Evolutionary conservation across 1,140 invertebrate species (phyloP), one percentile per base, ranked within the genome.

Genomic region (Diprion similis): DNA sequence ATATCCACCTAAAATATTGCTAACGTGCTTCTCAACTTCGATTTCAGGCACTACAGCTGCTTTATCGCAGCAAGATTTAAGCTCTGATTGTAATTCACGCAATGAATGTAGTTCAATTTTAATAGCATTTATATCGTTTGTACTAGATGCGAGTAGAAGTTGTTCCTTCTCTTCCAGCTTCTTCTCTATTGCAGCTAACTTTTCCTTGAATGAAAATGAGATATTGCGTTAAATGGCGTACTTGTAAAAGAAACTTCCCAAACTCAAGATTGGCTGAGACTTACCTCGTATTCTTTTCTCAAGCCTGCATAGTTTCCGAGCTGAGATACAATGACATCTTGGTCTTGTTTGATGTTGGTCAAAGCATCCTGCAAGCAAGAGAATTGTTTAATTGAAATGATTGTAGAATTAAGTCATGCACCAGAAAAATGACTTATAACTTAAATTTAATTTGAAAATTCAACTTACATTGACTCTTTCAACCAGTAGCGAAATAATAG

Each of bases 51-150:
- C 69, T 46, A 72, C 59, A 46, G 71, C 48, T 69, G 76, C 75
- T 8, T 79, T 75, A 37, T 86, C 77, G 37, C 84, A 87, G 71
- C 84, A 84, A 69, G 72, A 79, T 75, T 85, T 87, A 15, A 83
- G 66, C 71, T 84, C 72, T 15, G 76, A 66, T 37, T 84, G 85
- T 13, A 83, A 71, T 11, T 83, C 66, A 18, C 77, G 79, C 3
- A 88, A 51, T 24, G 72, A 77, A 66, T 86, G 71, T 47, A 86
- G 78, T 37, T 86, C 84, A 0, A 83, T 0, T 74, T 83, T 84
- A 37, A 88, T 80, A 8, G 65, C 69, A 37, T 77, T 72, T 0
- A 87, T 73, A 68, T 84, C 81, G 19, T 79, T 77, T 0, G 47
- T 64, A 8, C 74, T 71, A 8, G 51, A 59, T 73, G 75, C 6